Base-by-base conservation (phyloP, 2,888 invertebrate genomes). In the Bombylius discolor region DNA sequence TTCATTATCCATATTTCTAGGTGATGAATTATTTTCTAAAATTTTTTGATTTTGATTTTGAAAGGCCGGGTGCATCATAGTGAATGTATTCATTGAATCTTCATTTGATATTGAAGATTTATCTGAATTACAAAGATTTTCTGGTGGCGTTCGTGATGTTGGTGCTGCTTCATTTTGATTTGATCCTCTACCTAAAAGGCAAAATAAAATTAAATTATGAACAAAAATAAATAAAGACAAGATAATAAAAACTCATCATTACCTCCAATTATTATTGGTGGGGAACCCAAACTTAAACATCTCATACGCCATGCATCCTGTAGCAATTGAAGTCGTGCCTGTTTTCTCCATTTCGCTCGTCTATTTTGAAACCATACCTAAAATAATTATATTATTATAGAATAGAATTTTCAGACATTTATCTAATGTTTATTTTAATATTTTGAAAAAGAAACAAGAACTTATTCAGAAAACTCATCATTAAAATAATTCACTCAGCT, bases 281-380 rank as follows among this genome's bases (percentile, higher is more conserved):
- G 81, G 1, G 82, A 77, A 6, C 82, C 81, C 13, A 84, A 72
- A 8, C 90, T 89, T 32, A 91, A 78, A 68, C 90, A 91, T 59
- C 91, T 81, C 88, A 92, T 90, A 63, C 91, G 76, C 91, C 91
- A 92, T 3, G 92, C 91, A 67, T 91, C 92, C 68, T 92, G 91
- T 31, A 92, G 76, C 53, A 92, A 76, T 67, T 91, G 91, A 58
- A 92, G 76, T 1, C 91, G 80, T 2, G 91, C 90, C 67, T 91
- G 90, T 69, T 92, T 92, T 23, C 92, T 81, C 92, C 92, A 92
- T 72, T 92, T 92, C 6, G 92, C 92, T 53, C 92, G 79, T 47
- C 92, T 79, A 70, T 92, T 92, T 78, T 92, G 92, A 74, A 92
- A 92, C 91, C 91, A 91, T 32, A 91, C 91, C 89, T 89, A 69